Evolutionary conservation across 2,888 invertebrate genomes (phyloP).

Genomic region (Thera britannica): DNA sequence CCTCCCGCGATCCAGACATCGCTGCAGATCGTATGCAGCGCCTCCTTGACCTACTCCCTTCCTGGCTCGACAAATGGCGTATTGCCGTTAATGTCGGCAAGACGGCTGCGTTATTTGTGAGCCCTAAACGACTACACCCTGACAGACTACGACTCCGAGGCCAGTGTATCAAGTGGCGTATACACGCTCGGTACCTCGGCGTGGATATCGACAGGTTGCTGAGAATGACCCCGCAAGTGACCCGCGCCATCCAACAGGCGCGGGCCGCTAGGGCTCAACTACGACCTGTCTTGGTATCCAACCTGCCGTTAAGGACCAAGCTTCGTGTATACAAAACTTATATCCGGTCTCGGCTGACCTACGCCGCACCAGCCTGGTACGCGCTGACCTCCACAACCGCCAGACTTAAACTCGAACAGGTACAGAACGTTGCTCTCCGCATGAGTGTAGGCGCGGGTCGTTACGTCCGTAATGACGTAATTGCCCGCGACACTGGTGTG

Average conservation of each 20-base stretch:
- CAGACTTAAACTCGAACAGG: neutral
- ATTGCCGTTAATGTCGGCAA: constrained; percentile 39
- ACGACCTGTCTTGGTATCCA: neutral
- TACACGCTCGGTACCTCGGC: neutral
- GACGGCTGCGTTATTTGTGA: constrained; percentile 17
- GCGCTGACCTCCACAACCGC: neutral
- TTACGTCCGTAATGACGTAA: neutral
- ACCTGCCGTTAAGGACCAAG: neutral
- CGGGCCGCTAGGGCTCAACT: neutral
- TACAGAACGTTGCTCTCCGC: neutral
- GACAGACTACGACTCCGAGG: neutral
- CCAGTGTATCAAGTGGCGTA: neutral
- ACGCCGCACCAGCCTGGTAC: neutral
- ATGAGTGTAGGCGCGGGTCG: neutral
- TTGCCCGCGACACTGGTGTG: neutral
- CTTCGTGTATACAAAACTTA: neutral
- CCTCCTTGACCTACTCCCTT: constrained; percentile 37
- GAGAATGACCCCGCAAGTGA: neutral
- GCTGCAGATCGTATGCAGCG: constrained; percentile 5
- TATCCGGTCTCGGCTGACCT: neutral
- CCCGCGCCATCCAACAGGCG: neutral
- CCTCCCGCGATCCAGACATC: neutral
- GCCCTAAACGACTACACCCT: too few relatives aligned
- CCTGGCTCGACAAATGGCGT: constrained; percentile 31
- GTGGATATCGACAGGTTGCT: neutral